Conservation (phyloP, 2,113 vertebrate genomes). For the Burhinus bistriatus region DNA sequence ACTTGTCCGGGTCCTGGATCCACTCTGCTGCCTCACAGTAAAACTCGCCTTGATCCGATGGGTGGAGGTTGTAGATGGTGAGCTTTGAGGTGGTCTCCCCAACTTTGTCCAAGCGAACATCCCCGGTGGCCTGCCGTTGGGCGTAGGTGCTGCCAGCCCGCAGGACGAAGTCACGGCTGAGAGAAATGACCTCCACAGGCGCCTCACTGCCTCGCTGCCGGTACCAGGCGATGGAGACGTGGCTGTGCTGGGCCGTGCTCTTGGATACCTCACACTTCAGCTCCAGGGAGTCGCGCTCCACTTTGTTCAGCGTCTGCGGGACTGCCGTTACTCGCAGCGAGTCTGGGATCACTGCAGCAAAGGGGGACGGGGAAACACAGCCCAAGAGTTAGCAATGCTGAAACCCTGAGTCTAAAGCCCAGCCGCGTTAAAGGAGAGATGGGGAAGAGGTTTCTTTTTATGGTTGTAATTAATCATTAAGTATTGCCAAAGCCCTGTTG, state of each 20-base stretch:
- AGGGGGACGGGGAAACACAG: background rate
- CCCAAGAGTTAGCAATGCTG: accelerated
- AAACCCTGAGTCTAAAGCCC: background rate
- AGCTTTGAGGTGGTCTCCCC: slow-evolving; percentile 86
- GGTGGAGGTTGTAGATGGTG: slow-evolving; percentile 92
- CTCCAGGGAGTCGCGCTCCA: slow-evolving; percentile 89
- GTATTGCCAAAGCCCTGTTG: background rate
- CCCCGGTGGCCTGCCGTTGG: slow-evolving; percentile 89
- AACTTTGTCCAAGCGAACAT: slow-evolving; percentile 90
- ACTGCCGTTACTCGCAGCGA: slow-evolving; percentile 79
- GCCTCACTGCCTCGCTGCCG: slow-evolving; percentile 77
- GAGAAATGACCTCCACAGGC: slow-evolving; percentile 85
- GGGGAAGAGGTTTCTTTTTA: background rate
- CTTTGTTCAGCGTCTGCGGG: slow-evolving; percentile 87
- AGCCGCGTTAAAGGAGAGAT: background rate
- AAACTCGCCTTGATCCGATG: slow-evolving; percentile 88
- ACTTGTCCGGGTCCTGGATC: slow-evolving; percentile 91
- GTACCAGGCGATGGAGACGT: slow-evolving; percentile 91
- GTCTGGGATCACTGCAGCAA: slow-evolving; percentile 88
- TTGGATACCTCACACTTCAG: slow-evolving; percentile 89
- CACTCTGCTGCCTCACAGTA: slow-evolving; percentile 94
- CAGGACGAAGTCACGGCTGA: slow-evolving; percentile 90
- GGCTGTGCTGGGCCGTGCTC: slow-evolving; percentile 88
- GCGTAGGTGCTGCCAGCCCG: slow-evolving; percentile 82
- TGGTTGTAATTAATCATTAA: background rate